These are phyloP conservation scores for Ifrita kowaldi DNA, from an alignment of 2,113 vertebrate genomes.

Conservation along the genomic window DNA sequence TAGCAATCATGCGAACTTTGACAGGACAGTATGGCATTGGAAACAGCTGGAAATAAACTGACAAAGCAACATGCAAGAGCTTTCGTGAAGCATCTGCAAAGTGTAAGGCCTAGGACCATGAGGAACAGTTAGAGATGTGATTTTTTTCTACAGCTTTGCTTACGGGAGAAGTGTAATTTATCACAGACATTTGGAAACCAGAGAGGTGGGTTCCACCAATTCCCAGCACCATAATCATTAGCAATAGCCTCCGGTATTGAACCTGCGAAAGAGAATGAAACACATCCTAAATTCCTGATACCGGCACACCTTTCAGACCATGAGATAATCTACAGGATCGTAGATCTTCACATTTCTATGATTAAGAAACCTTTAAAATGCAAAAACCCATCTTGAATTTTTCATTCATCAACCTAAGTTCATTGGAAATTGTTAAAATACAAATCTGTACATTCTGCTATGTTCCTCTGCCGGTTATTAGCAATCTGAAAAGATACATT, in stretches of 20 bases:
- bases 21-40: not conserved
- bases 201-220: conserved; percentile 79
- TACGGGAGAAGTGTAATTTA: conserved; percentile 79
- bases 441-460: not conserved
- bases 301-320: not conserved
- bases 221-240: conserved; percentile 67
- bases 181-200: conserved; percentile 78
- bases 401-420: not conserved
- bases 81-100: not conserved
- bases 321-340: not conserved
- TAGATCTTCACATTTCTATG: not conserved
- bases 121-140: not conserved
- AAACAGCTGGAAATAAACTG: not conserved
- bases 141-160: conserved; percentile 23
- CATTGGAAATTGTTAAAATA: not conserved
- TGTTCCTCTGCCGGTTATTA: not conserved
- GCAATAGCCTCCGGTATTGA: conserved; percentile 1
- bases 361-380: not conserved
- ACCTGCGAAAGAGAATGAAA: not conserved
- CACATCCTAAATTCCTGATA: not conserved
- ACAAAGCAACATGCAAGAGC: not conserved
- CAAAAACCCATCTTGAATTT: not conserved
- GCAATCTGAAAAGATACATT: not conserved
- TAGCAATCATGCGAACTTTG: not conserved
- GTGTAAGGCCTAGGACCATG: not conserved